These are phyloP conservation scores for Mus musculus DNA, from an alignment of 2,113 vertebrate species.

Conservation along the genomic window GRCm39 chr11:94208501-94209000, in stretches of 20 bases:
- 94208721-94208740: background rate
- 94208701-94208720: background rate
- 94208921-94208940: background rate
- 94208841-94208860: background rate
- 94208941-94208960: constrained; percentile 34
- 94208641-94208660: background rate
- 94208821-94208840: background rate
- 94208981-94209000: constrained; percentile 11
- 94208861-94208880: background rate
- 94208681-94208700: background rate
- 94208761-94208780: background rate
- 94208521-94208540: background rate
- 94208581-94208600: background rate
- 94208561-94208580: background rate
- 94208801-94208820: background rate
- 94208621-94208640: background rate
- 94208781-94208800: background rate
- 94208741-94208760: background rate
- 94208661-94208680: background rate
- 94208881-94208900: background rate
- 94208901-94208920: background rate
- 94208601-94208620: background rate
- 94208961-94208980: background rate
- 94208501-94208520: background rate
- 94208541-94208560: background rate